Evolutionary conservation across 1,140 invertebrate species (phyloP), one percentile per base, ranked within the genome.

Genomic region (Homalodisca vitripennis): DNA sequence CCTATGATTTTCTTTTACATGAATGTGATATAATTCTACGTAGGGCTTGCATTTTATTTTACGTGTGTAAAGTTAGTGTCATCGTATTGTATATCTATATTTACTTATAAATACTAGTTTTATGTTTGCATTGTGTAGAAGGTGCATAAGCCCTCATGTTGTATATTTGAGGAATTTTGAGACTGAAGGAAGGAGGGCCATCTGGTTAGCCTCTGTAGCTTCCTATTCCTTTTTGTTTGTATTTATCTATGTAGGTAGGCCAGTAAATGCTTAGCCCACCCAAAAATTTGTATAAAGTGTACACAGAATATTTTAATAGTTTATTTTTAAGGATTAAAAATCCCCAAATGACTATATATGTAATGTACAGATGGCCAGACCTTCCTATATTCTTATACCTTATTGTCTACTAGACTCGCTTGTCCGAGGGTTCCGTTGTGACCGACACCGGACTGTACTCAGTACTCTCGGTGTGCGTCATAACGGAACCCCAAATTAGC

Each of bases 21-120:
- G 57, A 73, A 74, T 76, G 75, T 76, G 73, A 74, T 75, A 75
- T 73, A 74, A 72, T 73, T 69, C 64, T 70, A 72, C 71, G 67
- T 75, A 72, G 73, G 73, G 73, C 70, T 74, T 76, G 71, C 74
- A 74, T 75, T 75, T 75, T 70, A 70, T 71, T 68, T 71, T 71
- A 51, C 68, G 70, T 74, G 69, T 74, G 70, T 74, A 74, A 62
- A 68, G 65, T 71, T 70, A 70, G 60, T 74, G 47, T 71, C 48
- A 67, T 70, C 34, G 34, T 67, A 47, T 51, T 64, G 68, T 66
- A 65, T 34, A 70, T 66, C 60, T 70, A 55, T 67, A 60, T 47
- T 55, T 66, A 66, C 60, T 27, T 57, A 67, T 70, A 51, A 67
- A 66, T 68, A n/a, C n/a, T 71, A 60, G 68, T 67, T 65, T 22